Percentiles rank a stretch among this genome's conserved stretches.
phyloP scores from a whole-genome alignment of 2,113 vertebrate species.

The Rhineura floridana region DNA sequence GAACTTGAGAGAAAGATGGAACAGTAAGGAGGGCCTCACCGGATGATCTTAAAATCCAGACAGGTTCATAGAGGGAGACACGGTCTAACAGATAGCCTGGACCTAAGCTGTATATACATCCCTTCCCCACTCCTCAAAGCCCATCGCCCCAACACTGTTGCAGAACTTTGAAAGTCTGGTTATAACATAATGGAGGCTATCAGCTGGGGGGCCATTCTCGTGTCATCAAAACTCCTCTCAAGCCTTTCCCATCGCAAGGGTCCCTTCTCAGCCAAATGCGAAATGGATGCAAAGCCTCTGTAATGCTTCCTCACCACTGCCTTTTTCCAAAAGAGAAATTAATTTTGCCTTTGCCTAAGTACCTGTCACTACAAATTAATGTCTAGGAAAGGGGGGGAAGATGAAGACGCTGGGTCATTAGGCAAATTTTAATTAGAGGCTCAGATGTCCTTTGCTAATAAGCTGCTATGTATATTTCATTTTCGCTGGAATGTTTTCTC shows the following conservation, averaged over 20 bases:
- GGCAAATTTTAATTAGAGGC: constrained; percentile 83
- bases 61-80: too few species aligned
- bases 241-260: not conserved
- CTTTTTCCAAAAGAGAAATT: constrained; percentile 71
- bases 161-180: not conserved
- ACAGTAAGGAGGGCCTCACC: too few species aligned
- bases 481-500: constrained; percentile 32
- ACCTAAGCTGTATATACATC: not conserved
- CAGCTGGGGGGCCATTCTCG: too few species aligned
- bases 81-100: too few species aligned
- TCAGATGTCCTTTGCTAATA: constrained; percentile 81
- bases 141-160: too few species aligned
- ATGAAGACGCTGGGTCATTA: constrained; percentile 80
- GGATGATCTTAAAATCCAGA: too few species aligned
- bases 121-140: not conserved
- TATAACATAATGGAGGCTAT: too few species aligned
- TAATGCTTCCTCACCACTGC: constrained; percentile 41
- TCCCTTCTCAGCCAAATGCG: rapidly evolving
- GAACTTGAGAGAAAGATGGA: too few species aligned
- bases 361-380: constrained; percentile 79
- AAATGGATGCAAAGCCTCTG: constrained; percentile 10
- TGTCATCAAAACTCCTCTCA: not conserved
- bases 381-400: constrained; percentile 71
- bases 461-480: constrained; percentile 69
- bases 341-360: constrained; percentile 76